phyloP scores from a whole-genome alignment of 2,888 invertebrate species.

The Elmis aenea region DNA sequence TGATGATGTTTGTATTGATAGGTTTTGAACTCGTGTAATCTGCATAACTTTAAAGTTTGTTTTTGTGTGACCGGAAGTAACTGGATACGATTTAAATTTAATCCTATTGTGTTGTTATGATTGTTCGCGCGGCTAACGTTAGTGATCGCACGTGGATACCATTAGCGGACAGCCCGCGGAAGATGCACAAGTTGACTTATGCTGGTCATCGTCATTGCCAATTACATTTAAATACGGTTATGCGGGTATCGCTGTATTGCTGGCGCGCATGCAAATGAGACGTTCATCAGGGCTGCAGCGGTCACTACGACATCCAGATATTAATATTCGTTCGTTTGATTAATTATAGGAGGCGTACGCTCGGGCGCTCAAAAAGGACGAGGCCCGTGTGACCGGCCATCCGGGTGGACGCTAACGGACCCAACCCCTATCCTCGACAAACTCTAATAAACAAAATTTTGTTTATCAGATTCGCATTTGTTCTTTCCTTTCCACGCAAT shows the following conservation, averaged over 20 bases:
- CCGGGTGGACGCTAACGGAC: constrained; percentile 3
- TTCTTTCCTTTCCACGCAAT: constrained; percentile 10
- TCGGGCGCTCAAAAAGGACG: constrained; percentile 9
- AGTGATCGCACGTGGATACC: constrained; percentile 32
- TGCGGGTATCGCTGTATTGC: constrained; percentile 40
- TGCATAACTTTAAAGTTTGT: no score
- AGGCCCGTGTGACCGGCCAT: constrained; percentile 6
- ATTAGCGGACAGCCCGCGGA: constrained; percentile 32
- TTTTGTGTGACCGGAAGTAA: no score
- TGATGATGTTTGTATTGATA: no score
- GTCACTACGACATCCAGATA: constrained; percentile 39
- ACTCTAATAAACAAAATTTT: constrained; percentile 5
- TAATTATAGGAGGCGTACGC: constrained; percentile 31
- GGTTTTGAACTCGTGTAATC: no score
- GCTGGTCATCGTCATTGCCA: constrained; percentile 42
- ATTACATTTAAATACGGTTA: constrained; percentile 38
- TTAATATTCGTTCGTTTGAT: constrained; percentile 38
- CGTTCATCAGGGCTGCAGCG: constrained; percentile 34
- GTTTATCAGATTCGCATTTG: constrained; percentile 9
- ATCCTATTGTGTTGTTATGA: constrained; percentile 9
- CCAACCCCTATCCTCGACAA: neutral
- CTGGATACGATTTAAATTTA: no score
- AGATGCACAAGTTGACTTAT: constrained; percentile 32
- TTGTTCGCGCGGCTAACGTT: constrained; percentile 6
- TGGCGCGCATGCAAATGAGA: constrained; percentile 38